Percentiles rank a stretch among this genome's conserved stretches.
phyloP scores from a whole-genome alignment of 2,113 vertebrate species.

The Mustelus asterias region DNA sequence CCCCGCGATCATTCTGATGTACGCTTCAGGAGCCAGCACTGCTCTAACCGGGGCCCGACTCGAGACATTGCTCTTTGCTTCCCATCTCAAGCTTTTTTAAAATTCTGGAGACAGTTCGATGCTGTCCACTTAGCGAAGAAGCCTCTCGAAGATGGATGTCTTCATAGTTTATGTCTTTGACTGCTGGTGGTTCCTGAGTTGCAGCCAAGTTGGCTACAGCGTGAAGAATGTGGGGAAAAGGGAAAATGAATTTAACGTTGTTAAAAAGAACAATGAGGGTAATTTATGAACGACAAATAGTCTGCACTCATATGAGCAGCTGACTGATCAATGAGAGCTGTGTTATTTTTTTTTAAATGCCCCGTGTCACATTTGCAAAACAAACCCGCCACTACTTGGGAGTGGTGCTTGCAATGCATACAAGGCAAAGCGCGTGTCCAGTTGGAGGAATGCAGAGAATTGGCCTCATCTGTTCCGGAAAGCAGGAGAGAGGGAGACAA shows the following conservation, averaged over 20 bases:
- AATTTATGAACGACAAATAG: constrained; percentile 14
- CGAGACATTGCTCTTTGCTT: background rate
- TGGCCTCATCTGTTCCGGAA: background rate
- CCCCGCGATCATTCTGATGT: background rate
- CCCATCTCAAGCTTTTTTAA: background rate
- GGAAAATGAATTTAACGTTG: background rate
- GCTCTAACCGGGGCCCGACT: background rate
- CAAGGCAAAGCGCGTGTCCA: background rate
- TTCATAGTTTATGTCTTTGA: background rate
- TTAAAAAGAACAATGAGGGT: constrained; percentile 2
- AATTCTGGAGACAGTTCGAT: background rate
- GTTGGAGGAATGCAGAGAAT: background rate
- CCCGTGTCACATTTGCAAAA: background rate
- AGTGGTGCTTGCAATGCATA: background rate
- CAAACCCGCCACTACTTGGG: background rate
- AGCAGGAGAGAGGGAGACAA: background rate
- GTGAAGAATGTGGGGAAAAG: background rate
- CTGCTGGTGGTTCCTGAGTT: background rate
- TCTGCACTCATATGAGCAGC: background rate
- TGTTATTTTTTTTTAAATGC: background rate
- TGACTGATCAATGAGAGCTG: background rate
- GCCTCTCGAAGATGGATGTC: background rate
- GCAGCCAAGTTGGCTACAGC: background rate
- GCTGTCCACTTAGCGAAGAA: background rate
- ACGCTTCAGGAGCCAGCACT: background rate